phyloP scores from a whole-genome alignment of 2,113 vertebrate species.

The Oreotrochilus melanogaster region DNA sequence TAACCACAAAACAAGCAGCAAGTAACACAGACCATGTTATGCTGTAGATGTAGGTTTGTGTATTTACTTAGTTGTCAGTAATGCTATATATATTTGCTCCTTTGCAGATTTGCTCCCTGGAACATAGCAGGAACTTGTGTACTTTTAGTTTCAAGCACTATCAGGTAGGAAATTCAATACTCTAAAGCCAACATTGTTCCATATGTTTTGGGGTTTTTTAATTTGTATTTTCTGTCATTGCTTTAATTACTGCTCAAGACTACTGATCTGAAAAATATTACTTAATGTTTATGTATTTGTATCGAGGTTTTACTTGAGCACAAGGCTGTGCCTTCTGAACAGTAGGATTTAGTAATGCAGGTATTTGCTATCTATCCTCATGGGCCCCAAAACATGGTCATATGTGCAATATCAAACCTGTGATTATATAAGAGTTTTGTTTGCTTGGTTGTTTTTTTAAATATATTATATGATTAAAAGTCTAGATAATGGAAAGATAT shows the following conservation, averaged over 20 bases:
- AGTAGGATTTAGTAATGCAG: neutral
- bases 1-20: neutral
- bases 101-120: neutral
- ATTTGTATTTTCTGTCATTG: neutral
- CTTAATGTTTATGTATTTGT: neutral
- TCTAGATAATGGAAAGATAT: neutral
- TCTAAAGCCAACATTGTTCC: neutral
- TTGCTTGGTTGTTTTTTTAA: neutral
- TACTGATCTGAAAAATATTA: neutral
- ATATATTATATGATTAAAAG: neutral
- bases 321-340: neutral
- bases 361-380: neutral
- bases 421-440: neutral
- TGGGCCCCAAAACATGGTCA: neutral
- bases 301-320: neutral
- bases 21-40: neutral
- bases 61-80: neutral
- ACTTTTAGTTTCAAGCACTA: neutral
- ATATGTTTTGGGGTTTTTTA: neutral
- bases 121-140: neutral
- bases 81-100: neutral
- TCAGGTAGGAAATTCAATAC: neutral
- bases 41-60: neutral
- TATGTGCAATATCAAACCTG: fast-evolving
- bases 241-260: neutral